phyloP scores from a whole-genome alignment of 2,888 invertebrate genomes.

The Spilarctia lutea region DNA sequence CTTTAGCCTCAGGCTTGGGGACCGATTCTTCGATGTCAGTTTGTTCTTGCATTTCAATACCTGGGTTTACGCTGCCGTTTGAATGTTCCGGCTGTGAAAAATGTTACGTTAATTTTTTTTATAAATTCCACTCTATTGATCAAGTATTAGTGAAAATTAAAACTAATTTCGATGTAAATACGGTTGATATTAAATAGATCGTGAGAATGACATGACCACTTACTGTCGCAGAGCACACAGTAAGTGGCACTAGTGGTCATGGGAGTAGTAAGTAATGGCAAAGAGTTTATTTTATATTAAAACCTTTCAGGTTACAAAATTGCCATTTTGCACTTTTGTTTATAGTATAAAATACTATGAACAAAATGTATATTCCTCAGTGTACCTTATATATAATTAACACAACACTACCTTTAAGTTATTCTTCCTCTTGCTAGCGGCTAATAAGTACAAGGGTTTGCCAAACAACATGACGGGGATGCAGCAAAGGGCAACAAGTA shows the following conservation, averaged over 20 bases:
- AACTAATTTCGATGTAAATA: background rate
- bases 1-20: slow-evolving; percentile 51
- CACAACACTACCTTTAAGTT: slow-evolving; percentile 65
- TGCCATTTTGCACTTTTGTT: no score
- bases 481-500: slow-evolving; percentile 93
- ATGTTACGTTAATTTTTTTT: background rate
- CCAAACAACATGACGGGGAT: slow-evolving; percentile 97
- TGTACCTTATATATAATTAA: background rate
- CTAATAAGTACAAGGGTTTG: slow-evolving; percentile 93
- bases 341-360: no score
- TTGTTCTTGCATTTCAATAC: slow-evolving; percentile 88
- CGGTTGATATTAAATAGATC: background rate
- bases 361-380: background rate
- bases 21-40: slow-evolving; percentile 68
- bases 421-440: slow-evolving; percentile 69
- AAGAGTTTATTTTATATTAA: background rate
- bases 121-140: background rate
- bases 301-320: no score
- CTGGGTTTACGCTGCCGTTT: slow-evolving; percentile 89
- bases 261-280: background rate
- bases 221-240: no score
- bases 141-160: background rate
- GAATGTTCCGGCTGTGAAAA: slow-evolving; percentile 71
- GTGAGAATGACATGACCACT: no score
- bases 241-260: background rate